These are phyloP conservation scores for Panagrolaimus sp. DNA, from an alignment of 1,140 invertebrate genomes.

Conservation along the genomic window DNA sequence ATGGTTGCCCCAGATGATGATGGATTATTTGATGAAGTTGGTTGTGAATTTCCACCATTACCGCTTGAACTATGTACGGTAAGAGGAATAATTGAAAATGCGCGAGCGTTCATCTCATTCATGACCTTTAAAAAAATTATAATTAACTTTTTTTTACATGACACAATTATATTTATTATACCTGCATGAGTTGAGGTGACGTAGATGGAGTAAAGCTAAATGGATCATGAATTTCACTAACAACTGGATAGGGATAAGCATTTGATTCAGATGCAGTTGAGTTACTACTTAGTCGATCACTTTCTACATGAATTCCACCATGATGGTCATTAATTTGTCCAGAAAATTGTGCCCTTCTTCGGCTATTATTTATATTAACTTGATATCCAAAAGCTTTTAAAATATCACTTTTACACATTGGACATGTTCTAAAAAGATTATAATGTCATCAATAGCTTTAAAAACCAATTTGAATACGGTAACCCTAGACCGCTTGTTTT, in stretches of 20 bases:
- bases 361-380: slow-evolving; percentile 32
- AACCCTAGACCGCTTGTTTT: no score
- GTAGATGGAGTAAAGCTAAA: slow-evolving; percentile 49
- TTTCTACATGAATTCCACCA: slow-evolving; percentile 13
- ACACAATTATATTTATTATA: slow-evolving; percentile 12
- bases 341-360: slow-evolving; percentile 35
- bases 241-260: slow-evolving; percentile 47
- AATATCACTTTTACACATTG: slow-evolving; percentile 92
- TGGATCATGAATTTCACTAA: slow-evolving; percentile 50
- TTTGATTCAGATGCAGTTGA: slow-evolving; percentile 47
- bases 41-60: slow-evolving; percentile 15
- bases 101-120: slow-evolving; percentile 40
- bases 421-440: no score
- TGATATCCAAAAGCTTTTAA: slow-evolving; percentile 74
- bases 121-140: slow-evolving; percentile 36
- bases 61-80: slow-evolving; percentile 39
- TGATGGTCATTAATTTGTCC: slow-evolving; percentile 23
- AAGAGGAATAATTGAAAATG: slow-evolving; percentile 45
- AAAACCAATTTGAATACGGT: no score
- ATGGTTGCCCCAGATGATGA: no score
- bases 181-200: slow-evolving; percentile 47
- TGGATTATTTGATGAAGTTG: slow-evolving; percentile 9
- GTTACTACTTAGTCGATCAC: slow-evolving; percentile 26
- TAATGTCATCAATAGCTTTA: no score
- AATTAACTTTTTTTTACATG: neutral